Evolutionary conservation across 2,888 invertebrate species (phyloP).

Genomic region (Phorcus lineatus): DNA sequence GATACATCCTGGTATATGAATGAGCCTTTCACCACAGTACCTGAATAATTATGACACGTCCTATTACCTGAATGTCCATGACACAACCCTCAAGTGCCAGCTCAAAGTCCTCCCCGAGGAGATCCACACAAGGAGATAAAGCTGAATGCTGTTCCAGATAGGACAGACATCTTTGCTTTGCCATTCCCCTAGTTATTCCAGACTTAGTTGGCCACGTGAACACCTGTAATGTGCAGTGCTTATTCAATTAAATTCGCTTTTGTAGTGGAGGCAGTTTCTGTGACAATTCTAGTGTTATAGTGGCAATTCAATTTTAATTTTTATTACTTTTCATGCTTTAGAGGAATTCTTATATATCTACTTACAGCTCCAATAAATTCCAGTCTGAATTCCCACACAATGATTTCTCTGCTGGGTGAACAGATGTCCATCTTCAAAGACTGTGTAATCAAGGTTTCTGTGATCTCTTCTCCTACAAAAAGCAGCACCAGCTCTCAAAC

Average conservation of each 20-base stretch:
- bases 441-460: conserved; percentile 31
- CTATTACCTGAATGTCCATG: conserved; percentile 44
- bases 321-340: no score
- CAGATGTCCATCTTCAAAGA: conserved; percentile 38
- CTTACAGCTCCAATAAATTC: conserved; percentile 46
- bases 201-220: conserved; percentile 53
- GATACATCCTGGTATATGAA: no score
- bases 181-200: conserved; percentile 49
- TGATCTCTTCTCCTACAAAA: conserved; percentile 46
- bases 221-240: conserved; percentile 31
- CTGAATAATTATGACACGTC: no score
- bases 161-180: conserved; percentile 38
- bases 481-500: no score
- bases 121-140: conserved; percentile 36
- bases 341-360: not conserved
- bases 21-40: no score
- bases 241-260: not conserved
- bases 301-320: no score
- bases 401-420: conserved; percentile 35
- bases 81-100: conserved; percentile 48
- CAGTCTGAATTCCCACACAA: conserved; percentile 42
- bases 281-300: no score
- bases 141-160: conserved; percentile 34
- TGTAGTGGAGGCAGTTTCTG: not conserved
- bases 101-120: conserved; percentile 38